Evolutionary conservation across 2,113 vertebrate genomes (phyloP).

Genomic region (Chionis minor): DNA sequence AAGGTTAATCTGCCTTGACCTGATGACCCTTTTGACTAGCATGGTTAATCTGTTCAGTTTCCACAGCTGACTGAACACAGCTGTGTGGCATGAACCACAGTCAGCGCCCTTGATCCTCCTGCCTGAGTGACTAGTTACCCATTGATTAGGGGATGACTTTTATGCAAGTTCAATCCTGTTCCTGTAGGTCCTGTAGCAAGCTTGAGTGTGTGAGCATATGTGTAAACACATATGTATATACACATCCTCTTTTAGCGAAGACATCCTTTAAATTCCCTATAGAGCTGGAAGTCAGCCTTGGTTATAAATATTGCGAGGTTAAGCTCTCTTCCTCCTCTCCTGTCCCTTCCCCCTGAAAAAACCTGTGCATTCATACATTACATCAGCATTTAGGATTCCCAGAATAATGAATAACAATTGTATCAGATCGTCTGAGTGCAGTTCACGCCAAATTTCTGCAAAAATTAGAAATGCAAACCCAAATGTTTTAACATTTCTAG

Average conservation of each 20-base stretch:
- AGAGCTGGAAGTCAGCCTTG: not conserved
- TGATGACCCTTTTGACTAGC: not conserved
- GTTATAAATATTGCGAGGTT: not conserved
- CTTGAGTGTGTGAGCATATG: not conserved
- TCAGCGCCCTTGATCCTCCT: not conserved
- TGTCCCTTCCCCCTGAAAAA: not conserved
- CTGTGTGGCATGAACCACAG: not conserved
- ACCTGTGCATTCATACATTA: slow-evolving; percentile 1
- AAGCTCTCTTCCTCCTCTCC: not conserved
- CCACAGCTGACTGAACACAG: not conserved
- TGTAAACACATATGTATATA: not conserved
- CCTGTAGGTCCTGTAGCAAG: not conserved
- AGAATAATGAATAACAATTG: slow-evolving; percentile 33
- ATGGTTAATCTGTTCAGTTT: not conserved
- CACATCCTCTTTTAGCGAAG: not conserved
- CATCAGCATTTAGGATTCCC: slow-evolving; percentile 28
- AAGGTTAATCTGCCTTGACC: not conserved
- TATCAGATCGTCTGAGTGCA: not conserved
- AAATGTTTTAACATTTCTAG: slow-evolving; percentile 58
- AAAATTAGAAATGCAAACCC: slow-evolving; percentile 34
- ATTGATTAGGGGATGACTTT: not conserved
- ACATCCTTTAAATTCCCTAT: slow-evolving; percentile 16
- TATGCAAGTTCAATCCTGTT: not conserved
- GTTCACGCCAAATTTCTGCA: not conserved
- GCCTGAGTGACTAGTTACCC: not conserved